phyloP scores from a whole-genome alignment of 2,113 vertebrate species.

The Hippocampus mohnikei region DNA sequence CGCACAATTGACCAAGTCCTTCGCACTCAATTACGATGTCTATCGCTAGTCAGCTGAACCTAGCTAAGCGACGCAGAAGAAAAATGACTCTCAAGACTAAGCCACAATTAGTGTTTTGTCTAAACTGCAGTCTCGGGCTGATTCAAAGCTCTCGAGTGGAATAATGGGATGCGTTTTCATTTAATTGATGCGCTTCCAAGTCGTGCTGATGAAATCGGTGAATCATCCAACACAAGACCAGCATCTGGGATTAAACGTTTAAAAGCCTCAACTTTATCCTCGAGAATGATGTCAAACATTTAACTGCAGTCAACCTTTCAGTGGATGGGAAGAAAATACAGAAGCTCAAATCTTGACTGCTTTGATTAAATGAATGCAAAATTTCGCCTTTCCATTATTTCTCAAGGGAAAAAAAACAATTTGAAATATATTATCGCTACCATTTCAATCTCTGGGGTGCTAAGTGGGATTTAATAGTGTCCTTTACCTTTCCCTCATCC shows the following conservation, averaged over 20 bases:
- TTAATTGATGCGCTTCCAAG: background rate
- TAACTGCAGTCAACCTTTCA: background rate
- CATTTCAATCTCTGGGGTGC: background rate
- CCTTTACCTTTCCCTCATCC: conserved; percentile 81
- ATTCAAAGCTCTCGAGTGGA: background rate
- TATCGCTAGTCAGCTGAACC: background rate
- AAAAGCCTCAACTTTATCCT: background rate
- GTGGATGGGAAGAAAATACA: background rate
- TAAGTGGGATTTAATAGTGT: background rate
- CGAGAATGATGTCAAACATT: background rate
- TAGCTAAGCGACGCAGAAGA: background rate
- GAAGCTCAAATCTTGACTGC: background rate
- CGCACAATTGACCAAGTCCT: background rate
- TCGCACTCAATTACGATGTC: background rate
- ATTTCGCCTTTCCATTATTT: background rate
- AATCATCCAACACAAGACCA: background rate
- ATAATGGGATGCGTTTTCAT: background rate
- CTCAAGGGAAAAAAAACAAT: background rate
- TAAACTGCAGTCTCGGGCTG: background rate
- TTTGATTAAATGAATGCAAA: background rate
- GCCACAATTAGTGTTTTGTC: background rate
- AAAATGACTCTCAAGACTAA: background rate
- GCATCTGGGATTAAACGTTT: background rate
- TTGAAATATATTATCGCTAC: background rate
- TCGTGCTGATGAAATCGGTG: background rate